Conservation (phyloP, 2,888 invertebrate genomes). For the Drosophila yooni region DNA sequence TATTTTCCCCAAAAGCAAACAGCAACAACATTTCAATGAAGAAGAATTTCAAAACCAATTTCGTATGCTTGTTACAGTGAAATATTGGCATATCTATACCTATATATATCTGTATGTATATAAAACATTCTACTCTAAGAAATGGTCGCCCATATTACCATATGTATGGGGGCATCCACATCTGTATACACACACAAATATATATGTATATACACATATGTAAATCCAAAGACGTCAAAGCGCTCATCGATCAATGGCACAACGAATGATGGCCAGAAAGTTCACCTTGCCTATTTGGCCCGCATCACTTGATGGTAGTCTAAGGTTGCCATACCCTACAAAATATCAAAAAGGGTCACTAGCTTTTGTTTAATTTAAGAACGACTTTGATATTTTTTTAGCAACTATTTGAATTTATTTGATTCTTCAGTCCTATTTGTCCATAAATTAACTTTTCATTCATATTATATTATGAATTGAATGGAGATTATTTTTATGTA, state of each 20-base stretch:
- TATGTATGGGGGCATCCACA: constrained; percentile 47
- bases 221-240: constrained; percentile 59
- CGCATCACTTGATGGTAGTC: constrained; percentile 40
- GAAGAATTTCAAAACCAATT: constrained; percentile 49
- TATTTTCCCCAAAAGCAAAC: constrained; percentile 49
- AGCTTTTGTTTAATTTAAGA: not conserved
- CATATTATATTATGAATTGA: not conserved
- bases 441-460: not conserved
- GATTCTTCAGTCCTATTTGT: not conserved
- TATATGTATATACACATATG: constrained; percentile 8
- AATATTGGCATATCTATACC: constrained; percentile 52
- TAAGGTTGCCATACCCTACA: constrained; percentile 46
- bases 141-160: constrained; percentile 49
- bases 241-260: constrained; percentile 64
- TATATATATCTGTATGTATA: not conserved
- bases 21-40: constrained; percentile 20
- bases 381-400: not conserved
- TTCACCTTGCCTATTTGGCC: constrained; percentile 55
- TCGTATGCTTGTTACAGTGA: constrained; percentile 55
- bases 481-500: not conserved
- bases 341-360: not conserved
- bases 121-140: constrained; percentile 23
- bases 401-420: not conserved
- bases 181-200: constrained; percentile 4
- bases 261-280: constrained; percentile 55